Percentiles rank a stretch among this genome's conserved stretches.
These are phyloP conservation scores for Platanista minor DNA, from an alignment of 2,113 vertebrate genomes.

Conservation along the genomic window DNA sequence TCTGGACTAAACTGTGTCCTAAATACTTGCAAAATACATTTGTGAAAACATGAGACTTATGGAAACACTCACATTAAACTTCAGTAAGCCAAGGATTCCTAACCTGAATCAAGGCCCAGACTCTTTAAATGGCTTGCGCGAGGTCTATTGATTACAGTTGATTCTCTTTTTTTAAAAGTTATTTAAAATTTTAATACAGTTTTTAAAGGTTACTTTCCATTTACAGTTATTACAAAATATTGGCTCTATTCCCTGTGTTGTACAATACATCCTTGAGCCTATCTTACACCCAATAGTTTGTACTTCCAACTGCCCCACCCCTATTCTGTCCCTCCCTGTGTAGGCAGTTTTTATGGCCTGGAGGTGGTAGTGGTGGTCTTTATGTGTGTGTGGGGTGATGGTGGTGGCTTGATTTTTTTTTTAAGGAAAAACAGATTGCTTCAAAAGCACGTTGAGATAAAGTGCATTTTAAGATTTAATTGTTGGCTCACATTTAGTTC, in stretches of 20 bases:
- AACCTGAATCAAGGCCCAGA: not conserved
- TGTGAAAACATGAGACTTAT: not conserved
- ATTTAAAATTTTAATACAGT: not conserved
- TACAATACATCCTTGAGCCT: not conserved
- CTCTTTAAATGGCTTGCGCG: not conserved
- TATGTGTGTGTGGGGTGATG: not conserved
- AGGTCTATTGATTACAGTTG: not conserved
- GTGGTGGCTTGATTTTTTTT: not conserved
- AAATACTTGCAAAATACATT: not conserved
- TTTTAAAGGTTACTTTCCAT: not conserved
- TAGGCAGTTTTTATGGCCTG: not conserved
- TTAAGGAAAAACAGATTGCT: not conserved
- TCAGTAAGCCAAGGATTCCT: not conserved
- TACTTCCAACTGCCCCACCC: not conserved
- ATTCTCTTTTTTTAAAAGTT: not conserved
- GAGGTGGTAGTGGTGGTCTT: not conserved
- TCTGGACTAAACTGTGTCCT: not conserved
- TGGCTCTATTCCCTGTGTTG: not conserved
- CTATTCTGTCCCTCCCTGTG: not conserved
- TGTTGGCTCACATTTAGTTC: slow-evolving; percentile 17
- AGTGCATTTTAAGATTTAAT: not conserved
- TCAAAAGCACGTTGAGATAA: slow-evolving; percentile 13
- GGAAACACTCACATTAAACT: not conserved
- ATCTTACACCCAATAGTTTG: not conserved
- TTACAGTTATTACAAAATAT: not conserved